These are phyloP conservation scores for Zaprionus tsacasi DNA, from an alignment of 1,140 invertebrate genomes.

Conservation along the genomic window DNA sequence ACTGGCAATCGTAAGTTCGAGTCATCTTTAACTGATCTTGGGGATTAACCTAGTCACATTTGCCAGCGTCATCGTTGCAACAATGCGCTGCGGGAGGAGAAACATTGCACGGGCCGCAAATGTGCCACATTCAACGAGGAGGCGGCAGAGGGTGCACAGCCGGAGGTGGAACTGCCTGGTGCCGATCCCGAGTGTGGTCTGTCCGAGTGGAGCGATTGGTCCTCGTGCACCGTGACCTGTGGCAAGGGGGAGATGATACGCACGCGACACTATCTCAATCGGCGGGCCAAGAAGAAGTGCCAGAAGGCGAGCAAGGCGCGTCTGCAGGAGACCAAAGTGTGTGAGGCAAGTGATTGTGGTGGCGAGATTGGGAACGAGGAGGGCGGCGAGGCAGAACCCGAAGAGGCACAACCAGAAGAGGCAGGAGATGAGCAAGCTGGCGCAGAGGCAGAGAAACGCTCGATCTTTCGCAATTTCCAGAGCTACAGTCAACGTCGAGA, in stretches of 20 bases:
- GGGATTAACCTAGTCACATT: background rate
- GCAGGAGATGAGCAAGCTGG: constrained; percentile 32
- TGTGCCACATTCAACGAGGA: constrained; percentile 85
- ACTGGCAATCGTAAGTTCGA: constrained; percentile 77
- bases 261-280: constrained; percentile 68
- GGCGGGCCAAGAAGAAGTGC: constrained; percentile 78
- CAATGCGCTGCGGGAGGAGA: constrained; percentile 85
- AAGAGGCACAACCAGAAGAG: constrained; percentile 26
- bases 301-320: constrained; percentile 72
- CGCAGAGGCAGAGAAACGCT: constrained; percentile 52
- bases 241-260: constrained; percentile 67
- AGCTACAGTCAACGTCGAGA: constrained; percentile 77
- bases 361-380: constrained; percentile 65
- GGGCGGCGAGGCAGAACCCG: constrained; percentile 17
- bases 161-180: constrained; percentile 29
- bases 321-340: constrained; percentile 61
- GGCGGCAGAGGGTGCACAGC: constrained; percentile 38
- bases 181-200: constrained; percentile 87
- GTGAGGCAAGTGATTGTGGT: constrained; percentile 72
- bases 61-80: constrained; percentile 85
- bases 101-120: constrained; percentile 85
- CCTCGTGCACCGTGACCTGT: constrained; percentile 90
- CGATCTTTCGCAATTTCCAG: constrained; percentile 71
- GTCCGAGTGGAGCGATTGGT: constrained; percentile 90
- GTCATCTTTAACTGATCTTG: background rate